phyloP scores from a whole-genome alignment of 2,113 vertebrate genomes.

The Okapia johnstoni region DNA sequence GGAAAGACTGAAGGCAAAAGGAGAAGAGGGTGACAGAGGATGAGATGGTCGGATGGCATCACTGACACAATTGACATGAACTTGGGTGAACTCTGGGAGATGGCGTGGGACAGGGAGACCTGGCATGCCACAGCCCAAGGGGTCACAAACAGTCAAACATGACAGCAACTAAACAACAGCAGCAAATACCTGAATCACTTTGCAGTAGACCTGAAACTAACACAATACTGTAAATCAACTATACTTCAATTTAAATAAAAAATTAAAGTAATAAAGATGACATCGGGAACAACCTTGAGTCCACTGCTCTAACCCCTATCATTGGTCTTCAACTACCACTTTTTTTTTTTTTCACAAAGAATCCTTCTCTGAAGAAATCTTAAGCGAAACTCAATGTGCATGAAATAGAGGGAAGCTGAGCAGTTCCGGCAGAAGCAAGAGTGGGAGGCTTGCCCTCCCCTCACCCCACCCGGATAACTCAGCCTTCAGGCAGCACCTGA shows the following conservation, averaged over 20 bases:
- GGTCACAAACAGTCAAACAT: background rate
- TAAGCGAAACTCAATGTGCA: background rate
- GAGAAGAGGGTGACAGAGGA: background rate
- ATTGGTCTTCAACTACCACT: background rate
- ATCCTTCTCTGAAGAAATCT: background rate
- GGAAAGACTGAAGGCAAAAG: background rate
- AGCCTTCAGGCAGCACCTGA: background rate
- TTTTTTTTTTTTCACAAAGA: background rate
- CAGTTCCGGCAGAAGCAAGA: background rate
- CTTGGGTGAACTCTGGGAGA: background rate
- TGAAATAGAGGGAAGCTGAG: background rate
- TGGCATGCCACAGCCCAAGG: background rate
- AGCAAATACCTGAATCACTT: background rate
- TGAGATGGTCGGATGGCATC: background rate
- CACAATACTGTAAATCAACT: background rate
- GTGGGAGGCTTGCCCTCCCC: background rate
- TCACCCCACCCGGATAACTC: background rate
- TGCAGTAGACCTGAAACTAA: background rate
- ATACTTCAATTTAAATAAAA: background rate
- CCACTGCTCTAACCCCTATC: background rate
- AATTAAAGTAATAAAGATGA: background rate
- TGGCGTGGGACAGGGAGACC: background rate
- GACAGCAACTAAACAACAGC: background rate
- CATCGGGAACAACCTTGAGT: fast-evolving
- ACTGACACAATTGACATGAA: background rate